Evolutionary conservation across 2,888 invertebrate species (phyloP).

Genomic region (Metellina segmentata): DNA sequence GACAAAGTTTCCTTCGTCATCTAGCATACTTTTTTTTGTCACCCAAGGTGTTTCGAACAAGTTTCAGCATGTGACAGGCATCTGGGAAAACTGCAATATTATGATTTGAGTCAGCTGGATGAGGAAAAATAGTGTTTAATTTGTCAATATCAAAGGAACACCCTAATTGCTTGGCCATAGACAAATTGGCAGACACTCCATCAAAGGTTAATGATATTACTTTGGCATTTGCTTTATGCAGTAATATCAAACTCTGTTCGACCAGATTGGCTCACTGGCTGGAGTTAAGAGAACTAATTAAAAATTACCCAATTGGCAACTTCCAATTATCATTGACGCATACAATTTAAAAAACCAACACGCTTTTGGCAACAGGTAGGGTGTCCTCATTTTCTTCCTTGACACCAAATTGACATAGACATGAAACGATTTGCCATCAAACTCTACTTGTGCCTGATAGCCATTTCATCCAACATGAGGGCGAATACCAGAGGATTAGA

Average conservation of each 20-base stretch:
- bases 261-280: not conserved
- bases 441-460: constrained; percentile 16
- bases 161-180: constrained; percentile 36
- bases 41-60: constrained; percentile 36
- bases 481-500: too few species aligned
- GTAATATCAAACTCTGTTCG: not conserved
- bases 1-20: not conserved
- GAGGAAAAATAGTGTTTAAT: not conserved
- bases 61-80: constrained; percentile 40
- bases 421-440: constrained; percentile 15
- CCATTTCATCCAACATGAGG: too few species aligned
- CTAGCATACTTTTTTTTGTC: constrained; percentile 5
- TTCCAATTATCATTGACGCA: not conserved
- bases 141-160: not conserved
- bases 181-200: constrained; percentile 23
- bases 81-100: constrained; percentile 18
- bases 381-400: not conserved
- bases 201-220: constrained; percentile 37
- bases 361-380: constrained; percentile 3
- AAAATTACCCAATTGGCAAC: constrained; percentile 13
- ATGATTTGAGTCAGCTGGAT: constrained; percentile 1
- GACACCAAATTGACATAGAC: not conserved
- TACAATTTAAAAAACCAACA: not conserved
- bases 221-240: not conserved
- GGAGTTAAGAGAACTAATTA: not conserved